Evolutionary conservation across 2,888 invertebrate species (phyloP), one percentile per base, ranked within the genome.

Genomic region (Willowsia nigromaculata): DNA sequence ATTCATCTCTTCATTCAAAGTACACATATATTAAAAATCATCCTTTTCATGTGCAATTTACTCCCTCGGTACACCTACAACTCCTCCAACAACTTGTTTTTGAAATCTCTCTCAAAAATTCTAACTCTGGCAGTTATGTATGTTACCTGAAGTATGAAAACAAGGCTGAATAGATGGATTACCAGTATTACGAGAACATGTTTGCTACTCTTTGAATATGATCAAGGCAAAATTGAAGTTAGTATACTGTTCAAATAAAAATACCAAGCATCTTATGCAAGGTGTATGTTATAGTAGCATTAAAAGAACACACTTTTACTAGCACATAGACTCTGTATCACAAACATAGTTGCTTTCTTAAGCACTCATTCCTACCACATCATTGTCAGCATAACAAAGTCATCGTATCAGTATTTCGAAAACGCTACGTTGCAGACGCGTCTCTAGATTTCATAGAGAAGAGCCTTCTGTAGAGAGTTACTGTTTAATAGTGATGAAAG

Each of bases 161-260:
- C 76, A 76, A 18, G 50, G 18, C 47, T 33, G 30, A 76, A 53
- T 40, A 18, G 25, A 71, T 27, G 76, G 33, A 30, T 76, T 76
- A 50, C 74, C 47, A 50, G 76, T n/a, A 30, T 76, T 76, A 50
- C 74, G 74, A 50, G 76, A 47, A 76, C 76, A 76, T 7, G 30
- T 76, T 53, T 15, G 9, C 74, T 33, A 22, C 22, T 40, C 25
- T 22, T 22, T 33, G n/a, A 33, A 33, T 65, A 15, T 59, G 53
- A 13, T 25, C 22, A 25, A 59, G 11, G 1, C 62, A 15, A 27
- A 11, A 11, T 59, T 6, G 68, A 2, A n/a, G 37, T 0, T 33
- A 25, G 76, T 76, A 76, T 76, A 76, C 76, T 50, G 47, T 30
- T n/a, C n/a, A n/a, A n/a, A n/a, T n/a, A n/a, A n/a, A n/a, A n/a